Evolutionary conservation across 30 jellyfish, hydroid and myxozoan genomes (phyloP), one percentile per base, ranked within the genome.

Genomic region (Cassiopea andromeda): DNA sequence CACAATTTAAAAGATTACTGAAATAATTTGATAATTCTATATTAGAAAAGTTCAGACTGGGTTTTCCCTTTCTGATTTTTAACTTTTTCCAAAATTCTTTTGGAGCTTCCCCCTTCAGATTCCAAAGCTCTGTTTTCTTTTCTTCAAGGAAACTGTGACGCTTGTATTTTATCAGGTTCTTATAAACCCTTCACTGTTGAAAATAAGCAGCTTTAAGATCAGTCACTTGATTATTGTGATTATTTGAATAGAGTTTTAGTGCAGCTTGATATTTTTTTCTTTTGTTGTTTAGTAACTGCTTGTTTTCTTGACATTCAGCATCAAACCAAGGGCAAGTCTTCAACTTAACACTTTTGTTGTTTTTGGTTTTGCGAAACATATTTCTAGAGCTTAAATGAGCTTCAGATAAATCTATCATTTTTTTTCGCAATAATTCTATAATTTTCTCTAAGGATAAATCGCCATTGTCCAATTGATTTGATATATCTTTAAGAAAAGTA

Each of bases 61-160:
- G 81, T 3, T 57, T 38, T 45, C 7, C 27, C 47, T 75, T 75
- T 75, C 67, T 75, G 68, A 1, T 75, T 44, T 75, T 75, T 57
- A 75, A 46, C 67, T 75, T 75, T 75, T 75, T 75, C 83, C 83
- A 75, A 75, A 75, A 75, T 75, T 13, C 68, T 75, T 75, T 75
- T 69, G 83, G 83, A 75, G 67, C 68, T 46, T 75, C 83, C 66
- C 83, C 83, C 60, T 46, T 75, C 83, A 75, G 83, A 43, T 75
- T 45, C 64, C 83, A 75, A 75, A 46, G 83, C 14, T 75, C 68
- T 16, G n/a, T 7, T 75, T 75, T 75, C 67, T n/a, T 46, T 75
- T 75, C 46, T 75, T 75, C 83, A 38, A 75, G 83, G 83, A 46
- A 75, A 75, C 83, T 75, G 67, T 75, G 83, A 46, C 68, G 83